Conservation (phyloP, 2,888 invertebrate species). For the Hemicrepidius hirtus region DNA sequence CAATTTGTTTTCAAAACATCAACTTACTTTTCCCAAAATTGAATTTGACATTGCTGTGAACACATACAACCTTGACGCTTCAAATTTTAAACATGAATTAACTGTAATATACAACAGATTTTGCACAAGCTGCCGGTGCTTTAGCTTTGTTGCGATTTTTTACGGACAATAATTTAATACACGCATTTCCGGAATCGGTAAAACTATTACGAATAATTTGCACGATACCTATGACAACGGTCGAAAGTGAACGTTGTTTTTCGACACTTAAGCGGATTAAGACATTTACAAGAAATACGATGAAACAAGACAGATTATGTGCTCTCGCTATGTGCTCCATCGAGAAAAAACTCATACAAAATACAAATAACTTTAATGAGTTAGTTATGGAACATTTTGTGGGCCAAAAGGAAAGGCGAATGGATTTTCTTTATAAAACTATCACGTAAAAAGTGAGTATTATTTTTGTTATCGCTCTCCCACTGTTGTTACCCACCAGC, state of each 20-base stretch:
- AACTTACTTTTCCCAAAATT: background rate
- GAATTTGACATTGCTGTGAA: background rate
- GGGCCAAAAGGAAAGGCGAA: background rate
- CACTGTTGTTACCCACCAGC: no score
- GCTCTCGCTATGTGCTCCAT: slow-evolving; percentile 1
- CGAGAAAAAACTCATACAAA: background rate
- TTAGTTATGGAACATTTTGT: background rate
- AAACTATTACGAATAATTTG: slow-evolving; percentile 2
- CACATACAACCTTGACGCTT: background rate
- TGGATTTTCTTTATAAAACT: background rate
- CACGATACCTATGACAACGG: background rate
- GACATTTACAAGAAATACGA: slow-evolving; percentile 1
- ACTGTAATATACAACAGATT: background rate
- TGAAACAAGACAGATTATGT: background rate
- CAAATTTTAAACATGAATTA: background rate
- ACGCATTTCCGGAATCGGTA: background rate
- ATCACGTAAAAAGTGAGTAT: no score
- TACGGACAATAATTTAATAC: background rate
- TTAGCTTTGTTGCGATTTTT: background rate
- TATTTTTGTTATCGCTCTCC: no score
- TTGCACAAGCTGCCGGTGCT: background rate
- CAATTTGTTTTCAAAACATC: background rate
- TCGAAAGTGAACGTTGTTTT: no score
- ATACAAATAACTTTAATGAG: background rate
- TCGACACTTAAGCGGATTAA: background rate